A percentile compares a stretch with the other conserved stretches of the same genome.
phyloP scores from a whole-genome alignment of 2,888 invertebrate genomes.

The Lasioglossum calceatum region DNA sequence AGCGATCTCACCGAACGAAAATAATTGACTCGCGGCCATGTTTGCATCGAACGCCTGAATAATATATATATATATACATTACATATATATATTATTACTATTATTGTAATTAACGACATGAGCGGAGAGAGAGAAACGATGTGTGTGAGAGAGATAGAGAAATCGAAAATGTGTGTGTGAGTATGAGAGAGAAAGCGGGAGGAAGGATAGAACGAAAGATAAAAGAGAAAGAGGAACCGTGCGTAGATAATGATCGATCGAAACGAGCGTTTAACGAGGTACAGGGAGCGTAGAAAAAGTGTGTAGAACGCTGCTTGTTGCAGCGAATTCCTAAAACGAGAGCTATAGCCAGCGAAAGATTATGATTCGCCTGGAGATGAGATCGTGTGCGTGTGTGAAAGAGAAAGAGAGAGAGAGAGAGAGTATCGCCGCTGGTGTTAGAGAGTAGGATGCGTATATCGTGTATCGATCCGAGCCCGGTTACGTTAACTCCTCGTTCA shows the following conservation, averaged over 20 bases:
- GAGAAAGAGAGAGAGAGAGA: background rate
- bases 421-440: constrained; percentile 36
- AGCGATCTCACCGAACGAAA: background rate
- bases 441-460: constrained; percentile 28
- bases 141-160: background rate
- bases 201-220: background rate
- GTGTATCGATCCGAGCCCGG: constrained; percentile 61
- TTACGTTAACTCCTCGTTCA: constrained; percentile 61
- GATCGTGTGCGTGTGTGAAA: constrained; percentile 8
- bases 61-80: constrained; percentile 14
- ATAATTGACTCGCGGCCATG: background rate
- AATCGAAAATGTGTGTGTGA: background rate
- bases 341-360: constrained; percentile 35
- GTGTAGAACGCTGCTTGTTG: background rate
- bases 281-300: background rate
- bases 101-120: constrained; percentile 23
- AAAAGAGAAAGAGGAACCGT: background rate
- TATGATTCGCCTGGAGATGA: background rate
- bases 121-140: background rate
- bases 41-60: background rate
- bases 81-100: constrained; percentile 29
- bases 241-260: constrained; percentile 48
- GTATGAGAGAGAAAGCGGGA: background rate
- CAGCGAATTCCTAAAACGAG: constrained; percentile 52
- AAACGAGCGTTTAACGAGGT: constrained; percentile 9